A percentile compares a stretch with the other conserved stretches of the same genome.
Evolutionary conservation across 30 jellyfish, hydroid and myxozoan genomes (phyloP).

Genomic region (Pelagia noctiluca): DNA sequence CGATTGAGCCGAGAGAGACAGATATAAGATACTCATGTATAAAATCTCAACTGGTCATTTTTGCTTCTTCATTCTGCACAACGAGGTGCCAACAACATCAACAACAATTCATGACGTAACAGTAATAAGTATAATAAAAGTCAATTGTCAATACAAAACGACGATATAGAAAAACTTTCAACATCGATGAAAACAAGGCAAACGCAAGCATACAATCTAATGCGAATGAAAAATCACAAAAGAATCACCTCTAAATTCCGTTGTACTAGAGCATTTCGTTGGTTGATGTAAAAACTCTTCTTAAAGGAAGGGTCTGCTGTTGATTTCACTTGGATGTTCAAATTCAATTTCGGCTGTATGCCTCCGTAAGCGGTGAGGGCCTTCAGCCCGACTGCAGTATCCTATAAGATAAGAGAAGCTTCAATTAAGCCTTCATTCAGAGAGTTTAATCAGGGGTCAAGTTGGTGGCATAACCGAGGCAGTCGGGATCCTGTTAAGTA

Average conservation of each 20-base stretch:
- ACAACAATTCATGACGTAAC: no score
- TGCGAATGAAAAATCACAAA: background rate
- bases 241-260: conserved; percentile 23
- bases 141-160: no score
- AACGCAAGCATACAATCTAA: background rate
- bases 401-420: background rate
- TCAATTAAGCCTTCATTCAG: background rate
- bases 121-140: no score
- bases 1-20: no score
- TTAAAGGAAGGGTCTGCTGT: conserved; percentile 22
- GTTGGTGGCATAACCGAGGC: no score
- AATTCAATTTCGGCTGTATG: conserved; percentile 17
- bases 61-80: no score
- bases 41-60: no score
- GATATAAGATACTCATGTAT: no score
- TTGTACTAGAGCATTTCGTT: conserved; percentile 49
- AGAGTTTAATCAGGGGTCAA: no score
- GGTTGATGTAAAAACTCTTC: conserved; percentile 3
- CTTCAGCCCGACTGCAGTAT: conserved; percentile 39
- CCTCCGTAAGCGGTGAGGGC: conserved; percentile 35
- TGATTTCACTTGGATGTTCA: conserved; percentile 9
- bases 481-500: no score
- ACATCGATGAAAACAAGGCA: background rate
- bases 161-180: background rate
- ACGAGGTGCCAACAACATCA: no score